These are phyloP conservation scores for Chlorospingus flavigularis DNA, from an alignment of 2,797 vertebrate species.

Conservation along the genomic window DNA sequence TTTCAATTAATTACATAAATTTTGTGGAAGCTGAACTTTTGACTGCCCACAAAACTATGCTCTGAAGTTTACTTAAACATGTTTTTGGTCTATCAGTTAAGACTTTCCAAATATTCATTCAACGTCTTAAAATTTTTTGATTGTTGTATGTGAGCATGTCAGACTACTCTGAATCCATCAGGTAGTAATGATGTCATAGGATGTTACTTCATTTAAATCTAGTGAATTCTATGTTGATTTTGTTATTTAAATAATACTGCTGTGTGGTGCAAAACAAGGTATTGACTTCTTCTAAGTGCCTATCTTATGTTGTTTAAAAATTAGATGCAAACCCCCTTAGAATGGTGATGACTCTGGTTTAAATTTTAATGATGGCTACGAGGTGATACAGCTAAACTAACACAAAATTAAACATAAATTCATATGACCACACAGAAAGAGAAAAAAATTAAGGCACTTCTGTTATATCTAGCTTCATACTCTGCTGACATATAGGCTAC, in stretches of 20 bases:
- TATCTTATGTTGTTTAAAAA: background rate
- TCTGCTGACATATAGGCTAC: background rate
- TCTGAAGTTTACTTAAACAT: background rate
- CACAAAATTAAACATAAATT: background rate
- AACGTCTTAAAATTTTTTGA: background rate
- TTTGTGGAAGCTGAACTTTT: background rate
- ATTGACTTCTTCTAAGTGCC: background rate
- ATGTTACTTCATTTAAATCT: background rate
- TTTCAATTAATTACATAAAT: background rate
- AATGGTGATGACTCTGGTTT: background rate
- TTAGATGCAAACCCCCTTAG: background rate
- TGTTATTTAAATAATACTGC: background rate
- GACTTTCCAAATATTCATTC: background rate
- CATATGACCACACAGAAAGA: background rate
- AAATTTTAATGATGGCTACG: background rate
- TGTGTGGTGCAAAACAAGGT: background rate
- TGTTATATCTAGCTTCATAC: background rate
- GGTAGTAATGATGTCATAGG: background rate
- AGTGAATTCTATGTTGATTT: background rate
- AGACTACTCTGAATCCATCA: background rate
- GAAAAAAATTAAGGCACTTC: slow-evolving; percentile 3
- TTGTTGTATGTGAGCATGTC: background rate
- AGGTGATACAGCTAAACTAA: background rate
- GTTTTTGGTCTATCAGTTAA: background rate
- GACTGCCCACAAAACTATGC: background rate